Percentiles rank a stretch among this genome's conserved stretches.
These are phyloP conservation scores for Pterostichus madidus DNA, from an alignment of 2,888 invertebrate species.

Conservation along the genomic window DNA sequence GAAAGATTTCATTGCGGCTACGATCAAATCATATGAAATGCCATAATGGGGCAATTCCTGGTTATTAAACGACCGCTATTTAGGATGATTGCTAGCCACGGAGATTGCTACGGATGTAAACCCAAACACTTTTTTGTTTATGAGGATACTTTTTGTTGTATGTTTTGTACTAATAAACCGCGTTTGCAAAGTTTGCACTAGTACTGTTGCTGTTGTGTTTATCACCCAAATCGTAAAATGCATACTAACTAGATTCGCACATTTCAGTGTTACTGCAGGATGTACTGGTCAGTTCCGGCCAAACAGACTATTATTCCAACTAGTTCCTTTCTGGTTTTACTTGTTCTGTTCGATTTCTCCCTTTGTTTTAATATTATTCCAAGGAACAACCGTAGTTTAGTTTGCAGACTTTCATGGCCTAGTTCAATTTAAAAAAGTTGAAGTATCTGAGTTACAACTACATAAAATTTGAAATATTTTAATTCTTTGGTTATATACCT, in stretches of 20 bases:
- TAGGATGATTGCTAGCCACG: slow-evolving; percentile 52
- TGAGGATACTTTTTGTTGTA: slow-evolving; percentile 21
- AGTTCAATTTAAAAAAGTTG: no score
- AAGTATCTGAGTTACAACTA: no score
- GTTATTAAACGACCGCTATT: slow-evolving; percentile 65
- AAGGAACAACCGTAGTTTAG: no score
- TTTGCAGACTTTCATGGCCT: no score
- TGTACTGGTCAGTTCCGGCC: no score
- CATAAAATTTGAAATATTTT: no score
- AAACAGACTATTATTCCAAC: no score
- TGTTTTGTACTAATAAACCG: slow-evolving; percentile 42
- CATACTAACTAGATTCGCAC: slow-evolving; percentile 39
- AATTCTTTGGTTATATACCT: no score
- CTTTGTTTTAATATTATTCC: no score
- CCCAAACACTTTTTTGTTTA: slow-evolving; percentile 45
- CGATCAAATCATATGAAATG: slow-evolving; percentile 64
- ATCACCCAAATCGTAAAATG: slow-evolving; percentile 49
- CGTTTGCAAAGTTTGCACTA: slow-evolving; percentile 16
- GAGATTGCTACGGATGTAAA: slow-evolving; percentile 19
- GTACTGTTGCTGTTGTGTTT: slow-evolving; percentile 21
- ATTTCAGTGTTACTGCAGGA: neutral
- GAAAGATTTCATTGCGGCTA: slow-evolving; percentile 60
- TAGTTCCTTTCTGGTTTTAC: no score
- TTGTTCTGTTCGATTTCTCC: no score
- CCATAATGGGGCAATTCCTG: slow-evolving; percentile 62